Percentiles rank a stretch among this genome's conserved stretches.
phyloP scores from a whole-genome alignment of 2,888 invertebrate species.

The Coelogynopora nodosa region DNA sequence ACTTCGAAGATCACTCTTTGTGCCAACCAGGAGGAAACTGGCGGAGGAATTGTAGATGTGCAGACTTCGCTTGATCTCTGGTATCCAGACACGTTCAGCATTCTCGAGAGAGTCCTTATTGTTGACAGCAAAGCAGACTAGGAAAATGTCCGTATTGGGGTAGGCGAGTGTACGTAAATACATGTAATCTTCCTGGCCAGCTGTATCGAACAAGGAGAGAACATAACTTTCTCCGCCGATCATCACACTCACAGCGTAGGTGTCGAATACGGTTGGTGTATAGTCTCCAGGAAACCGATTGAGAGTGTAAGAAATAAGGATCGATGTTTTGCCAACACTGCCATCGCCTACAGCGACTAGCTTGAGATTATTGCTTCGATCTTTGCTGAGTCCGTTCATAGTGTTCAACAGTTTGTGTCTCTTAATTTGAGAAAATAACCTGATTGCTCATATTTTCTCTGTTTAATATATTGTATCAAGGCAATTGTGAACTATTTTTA shows the following conservation, averaged over 20 bases:
- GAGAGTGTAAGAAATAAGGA: conserved; percentile 87
- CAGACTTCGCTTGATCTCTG: conserved; percentile 66
- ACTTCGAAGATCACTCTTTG: conserved; percentile 65
- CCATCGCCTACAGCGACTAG: conserved; percentile 91
- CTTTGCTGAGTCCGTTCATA: conserved; percentile 11
- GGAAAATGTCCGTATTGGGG: conserved; percentile 84
- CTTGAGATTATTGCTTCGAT: conserved; percentile 65
- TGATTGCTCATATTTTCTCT: too few relatives aligned
- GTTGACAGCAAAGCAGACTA: conserved; percentile 85
- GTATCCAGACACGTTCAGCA: conserved; percentile 79
- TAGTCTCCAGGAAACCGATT: conserved; percentile 85
- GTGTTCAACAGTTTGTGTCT: too few relatives aligned
- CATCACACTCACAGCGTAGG: conserved; percentile 69
- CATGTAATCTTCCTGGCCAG: conserved; percentile 77
- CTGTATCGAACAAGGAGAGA: neutral
- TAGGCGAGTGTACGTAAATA: conserved; percentile 82
- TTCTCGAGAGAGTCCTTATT: conserved; percentile 80
- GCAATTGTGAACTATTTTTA: too few relatives aligned
- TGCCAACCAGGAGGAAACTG: conserved; percentile 70
- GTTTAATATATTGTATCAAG: too few relatives aligned
- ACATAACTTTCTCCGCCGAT: neutral
- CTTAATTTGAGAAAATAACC: too few relatives aligned
- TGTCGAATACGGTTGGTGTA: conserved; percentile 88
- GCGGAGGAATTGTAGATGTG: conserved; percentile 44
- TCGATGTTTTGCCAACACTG: conserved; percentile 86